These are phyloP conservation scores for Pyrocoelia pectoralis DNA, from an alignment of 2,888 invertebrate genomes.

Conservation along the genomic window DNA sequence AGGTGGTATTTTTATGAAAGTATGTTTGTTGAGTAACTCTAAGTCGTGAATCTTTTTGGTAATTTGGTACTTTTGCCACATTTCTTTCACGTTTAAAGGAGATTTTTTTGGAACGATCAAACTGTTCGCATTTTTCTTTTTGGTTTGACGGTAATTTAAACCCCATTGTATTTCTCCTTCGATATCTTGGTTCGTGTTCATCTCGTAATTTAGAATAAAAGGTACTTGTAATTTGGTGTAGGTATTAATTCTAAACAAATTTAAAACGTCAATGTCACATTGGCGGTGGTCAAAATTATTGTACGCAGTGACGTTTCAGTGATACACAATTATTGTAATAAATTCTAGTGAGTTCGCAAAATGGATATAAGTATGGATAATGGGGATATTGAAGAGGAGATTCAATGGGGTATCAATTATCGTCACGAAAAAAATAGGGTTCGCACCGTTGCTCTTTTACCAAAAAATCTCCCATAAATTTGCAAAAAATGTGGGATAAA, in stretches of 20 bases:
- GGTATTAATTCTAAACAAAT: neutral
- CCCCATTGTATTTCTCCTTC: constrained; percentile 41
- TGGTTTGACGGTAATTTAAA: constrained; percentile 34
- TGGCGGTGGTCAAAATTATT: no score
- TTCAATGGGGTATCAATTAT: constrained; percentile 39
- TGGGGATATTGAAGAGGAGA: constrained; percentile 35
- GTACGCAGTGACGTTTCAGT: no score
- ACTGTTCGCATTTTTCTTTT: constrained; percentile 33
- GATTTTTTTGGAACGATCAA: constrained; percentile 38
- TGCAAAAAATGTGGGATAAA: constrained; percentile 35
- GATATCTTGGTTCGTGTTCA: constrained; percentile 15
- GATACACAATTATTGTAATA: no score
- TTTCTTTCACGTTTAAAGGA: constrained; percentile 38
- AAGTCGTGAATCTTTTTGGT: constrained; percentile 28
- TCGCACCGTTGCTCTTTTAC: constrained; percentile 37
- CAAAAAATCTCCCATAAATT: constrained; percentile 38
- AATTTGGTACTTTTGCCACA: constrained; percentile 28
- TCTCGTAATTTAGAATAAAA: no score
- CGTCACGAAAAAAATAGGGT: constrained; percentile 32
- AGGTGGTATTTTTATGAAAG: neutral
- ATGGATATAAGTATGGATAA: neutral
- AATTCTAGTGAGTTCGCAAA: neutral
- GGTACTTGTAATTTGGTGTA: no score
- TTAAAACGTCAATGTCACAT: neutral
- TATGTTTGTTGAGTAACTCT: constrained; percentile 9